Evolutionary conservation across 2,888 invertebrate genomes (phyloP).

Genomic region (Standfussiana lucernea): DNA sequence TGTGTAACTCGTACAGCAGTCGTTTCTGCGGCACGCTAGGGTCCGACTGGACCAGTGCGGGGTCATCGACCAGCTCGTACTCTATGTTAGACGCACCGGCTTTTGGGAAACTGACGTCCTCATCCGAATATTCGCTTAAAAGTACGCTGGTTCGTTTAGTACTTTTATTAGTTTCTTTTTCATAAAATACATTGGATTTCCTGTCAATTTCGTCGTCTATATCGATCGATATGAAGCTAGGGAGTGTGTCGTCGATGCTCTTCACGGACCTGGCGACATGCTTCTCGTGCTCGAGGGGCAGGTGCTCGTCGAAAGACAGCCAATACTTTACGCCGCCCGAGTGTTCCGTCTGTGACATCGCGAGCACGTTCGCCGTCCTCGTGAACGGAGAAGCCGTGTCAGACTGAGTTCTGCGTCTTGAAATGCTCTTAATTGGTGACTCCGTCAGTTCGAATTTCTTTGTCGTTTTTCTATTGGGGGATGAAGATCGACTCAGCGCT

Average conservation of each 20-base stretch:
- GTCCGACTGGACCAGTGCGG: slow-evolving; percentile 11
- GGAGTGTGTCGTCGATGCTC: slow-evolving; percentile 76
- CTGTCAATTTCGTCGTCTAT: slow-evolving; percentile 53
- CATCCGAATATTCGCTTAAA: slow-evolving; percentile 54
- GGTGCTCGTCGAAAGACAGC: slow-evolving; percentile 85
- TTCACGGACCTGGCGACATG: slow-evolving; percentile 42
- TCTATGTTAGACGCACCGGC: slow-evolving; percentile 70
- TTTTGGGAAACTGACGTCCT: slow-evolving; percentile 61
- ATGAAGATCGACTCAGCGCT: slow-evolving; percentile 70
- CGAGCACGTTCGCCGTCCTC: slow-evolving; percentile 78
- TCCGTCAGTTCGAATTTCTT: slow-evolving; percentile 75
- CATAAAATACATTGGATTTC: slow-evolving; percentile 38
- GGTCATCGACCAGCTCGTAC: slow-evolving; percentile 36
- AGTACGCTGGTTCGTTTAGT: slow-evolving; percentile 53
- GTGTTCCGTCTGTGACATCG: slow-evolving; percentile 85
- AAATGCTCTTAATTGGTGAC: slow-evolving; percentile 78
- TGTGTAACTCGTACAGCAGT: slow-evolving; percentile 76
- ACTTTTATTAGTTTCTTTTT: slow-evolving; percentile 26
- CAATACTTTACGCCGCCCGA: slow-evolving; percentile 87
- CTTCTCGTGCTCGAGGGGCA: slow-evolving; percentile 61
- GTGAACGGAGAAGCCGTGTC: slow-evolving; percentile 79
- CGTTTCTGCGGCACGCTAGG: slow-evolving; percentile 62
- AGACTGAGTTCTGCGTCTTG: background rate
- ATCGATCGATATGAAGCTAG: slow-evolving; percentile 79
- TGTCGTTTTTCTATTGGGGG: slow-evolving; percentile 72